Conservation (phyloP, 2,888 invertebrate genomes). For the Synanthedon formicaeformis region DNA sequence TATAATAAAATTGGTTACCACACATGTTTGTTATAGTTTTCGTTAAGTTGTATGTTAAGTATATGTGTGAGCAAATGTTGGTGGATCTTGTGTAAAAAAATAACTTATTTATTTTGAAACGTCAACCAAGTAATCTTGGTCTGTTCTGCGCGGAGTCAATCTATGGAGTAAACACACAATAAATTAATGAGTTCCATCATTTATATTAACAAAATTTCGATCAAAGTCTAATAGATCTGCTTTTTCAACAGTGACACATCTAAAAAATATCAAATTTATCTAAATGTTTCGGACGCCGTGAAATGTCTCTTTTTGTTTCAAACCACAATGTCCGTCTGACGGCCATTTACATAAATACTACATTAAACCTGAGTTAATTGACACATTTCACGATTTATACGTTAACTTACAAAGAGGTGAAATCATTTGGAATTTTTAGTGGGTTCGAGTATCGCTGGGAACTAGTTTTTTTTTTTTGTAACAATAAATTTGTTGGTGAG, state of each 20-base stretch:
- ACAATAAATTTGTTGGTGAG: conserved; percentile 13
- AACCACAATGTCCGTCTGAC: conserved; percentile 42
- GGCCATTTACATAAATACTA: conserved; percentile 61
- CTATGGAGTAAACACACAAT: too few species aligned
- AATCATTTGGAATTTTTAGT: conserved; percentile 31
- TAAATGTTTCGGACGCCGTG: conserved; percentile 31
- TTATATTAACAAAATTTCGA: not conserved
- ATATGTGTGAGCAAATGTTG: too few species aligned
- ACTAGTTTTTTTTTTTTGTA: conserved; percentile 8
- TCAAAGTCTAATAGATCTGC: not conserved
- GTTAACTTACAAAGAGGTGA: conserved; percentile 35
- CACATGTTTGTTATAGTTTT: too few species aligned
- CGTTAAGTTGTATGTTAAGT: too few species aligned
- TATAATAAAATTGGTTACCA: too few species aligned
- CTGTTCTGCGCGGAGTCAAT: too few species aligned
- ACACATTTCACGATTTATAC: conserved; percentile 66
- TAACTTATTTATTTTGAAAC: too few species aligned
- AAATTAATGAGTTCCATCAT: not conserved
- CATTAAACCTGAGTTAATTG: conserved; percentile 66
- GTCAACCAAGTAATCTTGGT: too few species aligned
- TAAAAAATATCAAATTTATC: conserved; percentile 33
- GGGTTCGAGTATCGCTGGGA: conserved; percentile 8
- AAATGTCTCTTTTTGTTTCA: conserved; percentile 42
- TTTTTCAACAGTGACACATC: conserved; percentile 23
- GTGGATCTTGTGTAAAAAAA: too few species aligned